phyloP scores from a whole-genome alignment of 2,888 invertebrate genomes.

The Melinaea menophilus region DNA sequence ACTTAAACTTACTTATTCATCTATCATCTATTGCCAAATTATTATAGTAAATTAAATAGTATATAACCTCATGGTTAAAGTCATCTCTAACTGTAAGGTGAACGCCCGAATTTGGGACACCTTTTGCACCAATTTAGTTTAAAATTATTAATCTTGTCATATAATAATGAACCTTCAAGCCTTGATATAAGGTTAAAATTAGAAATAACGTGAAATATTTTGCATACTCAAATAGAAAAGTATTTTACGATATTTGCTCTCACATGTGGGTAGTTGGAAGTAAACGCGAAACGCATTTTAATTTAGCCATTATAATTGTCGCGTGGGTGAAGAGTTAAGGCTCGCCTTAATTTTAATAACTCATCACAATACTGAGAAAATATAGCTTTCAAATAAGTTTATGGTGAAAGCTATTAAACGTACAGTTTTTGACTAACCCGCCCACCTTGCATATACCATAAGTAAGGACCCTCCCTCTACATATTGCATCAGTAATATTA shows the following conservation, averaged over 20 bases:
- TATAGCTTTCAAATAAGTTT: background rate
- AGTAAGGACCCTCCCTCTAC: no score
- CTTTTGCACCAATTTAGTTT: slow-evolving; percentile 67
- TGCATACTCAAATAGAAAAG: slow-evolving; percentile 44
- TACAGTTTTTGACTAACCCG: background rate
- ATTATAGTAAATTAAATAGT: slow-evolving; percentile 3
- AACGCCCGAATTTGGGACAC: slow-evolving; percentile 55
- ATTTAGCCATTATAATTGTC: slow-evolving; percentile 9
- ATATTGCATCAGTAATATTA: no score
- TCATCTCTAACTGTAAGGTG: slow-evolving; percentile 41
- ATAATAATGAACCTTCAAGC: slow-evolving; percentile 7
- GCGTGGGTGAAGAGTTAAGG: slow-evolving; percentile 1
- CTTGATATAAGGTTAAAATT: slow-evolving; percentile 12
- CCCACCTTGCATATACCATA: no score
- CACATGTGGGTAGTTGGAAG: slow-evolving; percentile 25
- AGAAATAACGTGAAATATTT: slow-evolving; percentile 10
- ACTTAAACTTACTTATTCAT: no score
- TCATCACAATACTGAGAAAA: background rate
- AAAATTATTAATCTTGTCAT: slow-evolving; percentile 40
- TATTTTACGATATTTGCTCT: slow-evolving; percentile 36
- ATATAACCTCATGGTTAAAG: no score
- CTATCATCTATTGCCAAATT: background rate
- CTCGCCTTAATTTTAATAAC: background rate
- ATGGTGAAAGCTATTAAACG: slow-evolving; percentile 1
- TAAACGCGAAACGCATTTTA: slow-evolving; percentile 25